Base-by-base conservation (phyloP, 2,797 vertebrate species). In the Arnoldichthys spilopterus region DNA sequence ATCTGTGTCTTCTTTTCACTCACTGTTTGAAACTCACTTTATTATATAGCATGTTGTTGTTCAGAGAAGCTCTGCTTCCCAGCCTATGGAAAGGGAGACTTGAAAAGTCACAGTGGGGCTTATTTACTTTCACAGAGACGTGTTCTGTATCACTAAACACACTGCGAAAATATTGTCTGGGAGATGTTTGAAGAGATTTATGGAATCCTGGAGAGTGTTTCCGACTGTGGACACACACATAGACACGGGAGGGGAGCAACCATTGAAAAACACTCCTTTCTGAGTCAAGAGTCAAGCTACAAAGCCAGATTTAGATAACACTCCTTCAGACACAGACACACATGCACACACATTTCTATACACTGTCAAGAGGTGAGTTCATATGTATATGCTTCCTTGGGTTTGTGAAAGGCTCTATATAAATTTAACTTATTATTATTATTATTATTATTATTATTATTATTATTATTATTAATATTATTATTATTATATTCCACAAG, bases 131-230 rank as follows among this genome's bases (percentile, higher is more conserved):
- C 22, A 16, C 61, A 54, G 20, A 53, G 76, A 64, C 77, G 84
- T 85, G 85, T 85, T 66, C 83, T 87, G 22, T 75, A 80, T 58
- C 51, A 9, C 84, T 72, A 79, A 89, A 81, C 22, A 74, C 8
- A 75, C 74, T 82, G 69, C 79, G 82, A 81, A 87, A 84, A 87
- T 82, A 84, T 84, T 88, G 85, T 87, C 78, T 13, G 77, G 79
- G 81, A 73, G 84, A 83, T 37, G 85, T 82, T 77, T 68, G 68
- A 87, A 83, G 78, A 86, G 82, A 87, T 89, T 89, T 87, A 88
- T 84, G 74, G 37, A 90, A 84, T 89, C 81, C 75, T 75, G 74
- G 28, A 67, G 56, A 70, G 34, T 62, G 64, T 56, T 22, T 80
- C 37, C 54, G 53, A 66, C 61, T 54, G 53, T 74, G 77, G 72